Percentiles rank a stretch among this genome's conserved stretches.
These are phyloP conservation scores for Desmodus rotundus DNA, from an alignment of 2,113 vertebrate species.

Conservation along the genomic window DNA sequence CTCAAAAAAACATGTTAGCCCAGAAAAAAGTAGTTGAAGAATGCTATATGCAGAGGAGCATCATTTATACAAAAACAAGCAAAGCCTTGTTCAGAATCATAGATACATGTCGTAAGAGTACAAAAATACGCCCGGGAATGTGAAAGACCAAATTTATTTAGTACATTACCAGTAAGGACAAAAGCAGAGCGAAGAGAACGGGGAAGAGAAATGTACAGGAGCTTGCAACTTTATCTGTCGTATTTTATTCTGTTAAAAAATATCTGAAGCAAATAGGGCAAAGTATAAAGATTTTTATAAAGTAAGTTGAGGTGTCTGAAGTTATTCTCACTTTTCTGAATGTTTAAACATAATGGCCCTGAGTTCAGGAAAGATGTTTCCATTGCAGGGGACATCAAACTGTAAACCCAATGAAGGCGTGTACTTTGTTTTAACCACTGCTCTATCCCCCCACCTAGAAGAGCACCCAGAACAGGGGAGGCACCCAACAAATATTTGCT, in stretches of 20 bases:
- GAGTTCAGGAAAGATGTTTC: neutral
- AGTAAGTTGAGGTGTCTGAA: neutral
- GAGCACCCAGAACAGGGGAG: neutral
- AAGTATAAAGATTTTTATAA: neutral
- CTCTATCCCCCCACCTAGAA: neutral
- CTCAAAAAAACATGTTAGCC: neutral
- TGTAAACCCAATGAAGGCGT: neutral
- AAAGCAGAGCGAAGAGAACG: neutral
- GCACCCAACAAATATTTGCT: neutral
- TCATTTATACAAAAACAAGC: neutral
- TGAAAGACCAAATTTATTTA: neutral
- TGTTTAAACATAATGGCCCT: neutral
- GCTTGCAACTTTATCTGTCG: neutral
- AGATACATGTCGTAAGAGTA: neutral
- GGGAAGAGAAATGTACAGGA: neutral
- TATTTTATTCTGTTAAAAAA: neutral
- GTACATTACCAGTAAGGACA: neutral
- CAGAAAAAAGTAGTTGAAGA: neutral
- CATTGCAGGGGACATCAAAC: neutral
- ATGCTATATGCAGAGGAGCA: neutral
- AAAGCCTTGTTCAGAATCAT: neutral
- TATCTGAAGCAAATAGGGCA: neutral
- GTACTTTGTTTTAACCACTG: neutral
- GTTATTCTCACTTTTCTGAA: neutral
- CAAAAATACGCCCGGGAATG: neutral